Conservation (phyloP, 2,888 invertebrate species). For the Phengaris alcon region DNA sequence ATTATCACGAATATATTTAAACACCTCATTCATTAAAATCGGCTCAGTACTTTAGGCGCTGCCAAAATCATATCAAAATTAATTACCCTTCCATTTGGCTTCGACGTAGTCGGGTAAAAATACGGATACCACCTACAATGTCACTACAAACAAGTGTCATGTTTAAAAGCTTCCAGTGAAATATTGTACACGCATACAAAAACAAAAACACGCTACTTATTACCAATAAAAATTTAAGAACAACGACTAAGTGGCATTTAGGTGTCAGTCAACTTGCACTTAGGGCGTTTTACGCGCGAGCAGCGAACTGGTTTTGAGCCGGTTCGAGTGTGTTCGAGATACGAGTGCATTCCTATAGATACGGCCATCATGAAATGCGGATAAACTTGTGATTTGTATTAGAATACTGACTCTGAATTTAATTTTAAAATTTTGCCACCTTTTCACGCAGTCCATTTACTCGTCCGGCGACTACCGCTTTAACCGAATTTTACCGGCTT, state of each 20-base stretch:
- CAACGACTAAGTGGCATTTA: conserved; percentile 73
- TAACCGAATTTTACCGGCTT: background rate
- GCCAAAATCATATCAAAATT: too few relatives aligned
- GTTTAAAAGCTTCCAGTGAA: conserved; percentile 21
- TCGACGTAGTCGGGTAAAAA: too few relatives aligned
- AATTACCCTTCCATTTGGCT: too few relatives aligned
- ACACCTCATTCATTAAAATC: too few relatives aligned
- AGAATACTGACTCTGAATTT: conserved; percentile 58
- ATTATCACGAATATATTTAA: too few relatives aligned
- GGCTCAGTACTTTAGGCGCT: too few relatives aligned
- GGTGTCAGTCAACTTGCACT: conserved; percentile 75
- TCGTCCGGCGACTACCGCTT: background rate
- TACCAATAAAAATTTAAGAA: conserved; percentile 73
- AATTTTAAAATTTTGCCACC: background rate
- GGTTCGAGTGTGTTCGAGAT: conserved; percentile 70
- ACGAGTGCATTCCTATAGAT: conserved; percentile 45
- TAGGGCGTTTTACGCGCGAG: conserved; percentile 58
- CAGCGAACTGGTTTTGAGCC: conserved; percentile 63
- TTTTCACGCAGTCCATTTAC: background rate
- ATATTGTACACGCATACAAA: conserved; percentile 44
- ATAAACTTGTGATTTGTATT: conserved; percentile 75
- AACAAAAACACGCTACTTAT: conserved; percentile 62
- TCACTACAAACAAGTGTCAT: conserved; percentile 22
- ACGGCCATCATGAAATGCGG: conserved; percentile 68
- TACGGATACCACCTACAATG: background rate